Evolutionary conservation across 2,888 invertebrate genomes (phyloP), one percentile per base, ranked within the genome.

Genomic region (Caenorhabditis zanzibari): DNA sequence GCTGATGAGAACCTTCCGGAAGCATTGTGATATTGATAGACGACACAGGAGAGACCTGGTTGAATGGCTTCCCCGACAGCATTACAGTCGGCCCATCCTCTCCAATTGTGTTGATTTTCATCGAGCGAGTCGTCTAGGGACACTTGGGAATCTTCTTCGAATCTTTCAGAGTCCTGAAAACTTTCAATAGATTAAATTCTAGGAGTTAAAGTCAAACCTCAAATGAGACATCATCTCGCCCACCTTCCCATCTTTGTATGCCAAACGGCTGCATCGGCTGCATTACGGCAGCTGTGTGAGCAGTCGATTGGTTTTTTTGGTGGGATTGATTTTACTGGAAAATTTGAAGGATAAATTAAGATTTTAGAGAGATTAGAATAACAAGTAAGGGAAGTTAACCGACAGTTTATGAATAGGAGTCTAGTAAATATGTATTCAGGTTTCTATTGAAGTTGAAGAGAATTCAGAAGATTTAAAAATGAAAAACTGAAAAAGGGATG

Each of bases 131-230:
- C 77, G 10, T 77, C 77, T 12, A 44, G 35, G 3, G 88, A 88
- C n/a, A 71, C 73, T 58, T 84, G 82, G 0, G 88, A 88, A 56
- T 88, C 88, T 28, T 89, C 90, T 68, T 90, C 90, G 73, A 90
- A 90, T n/a, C 90, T 82, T 59, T 90, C 90, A 10, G 90, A 90
- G 75, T 90, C 90, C 87, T 90, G 41, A 28, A 85, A 66, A 59
- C 9, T 5, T 24, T 22, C 22, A 1, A 54, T n/a, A n/a, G n/a
- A n/a, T n/a, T n/a, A n/a, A n/a, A n/a, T n/a, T n/a, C 26, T 22
- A 59, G 12, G 54, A 32, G 28, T 32, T 22, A 5, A 38, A 58
- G 16, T 12, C 44, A 44, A 58, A 85, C 85, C 68, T 86, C 85
- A 49, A 86, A 86, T 2, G 85, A 86, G 59, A 52, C 68, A 32